Conservation (phyloP, 2,797 vertebrate species). For the Mareca strepera region DNA sequence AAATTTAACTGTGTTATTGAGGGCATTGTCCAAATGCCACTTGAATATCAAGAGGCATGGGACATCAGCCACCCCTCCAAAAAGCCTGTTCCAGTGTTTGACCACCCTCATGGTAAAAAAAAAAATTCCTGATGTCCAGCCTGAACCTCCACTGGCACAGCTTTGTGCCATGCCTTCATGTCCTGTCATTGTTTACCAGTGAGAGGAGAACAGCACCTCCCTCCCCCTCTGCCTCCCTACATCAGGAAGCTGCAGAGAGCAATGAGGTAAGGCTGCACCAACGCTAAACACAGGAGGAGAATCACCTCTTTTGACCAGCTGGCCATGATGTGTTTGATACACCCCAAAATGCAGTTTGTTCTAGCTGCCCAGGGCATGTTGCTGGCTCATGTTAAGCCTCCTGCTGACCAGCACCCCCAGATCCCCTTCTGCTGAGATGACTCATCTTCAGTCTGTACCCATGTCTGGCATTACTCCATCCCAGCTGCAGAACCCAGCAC, state of each 20-base stretch:
- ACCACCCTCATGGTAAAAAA: not conserved
- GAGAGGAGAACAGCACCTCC: no score
- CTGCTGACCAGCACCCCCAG: not conserved
- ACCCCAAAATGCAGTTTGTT: not conserved
- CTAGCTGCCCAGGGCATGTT: not conserved
- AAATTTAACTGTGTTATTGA: not conserved
- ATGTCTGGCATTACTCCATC: not conserved
- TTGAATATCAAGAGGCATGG: not conserved
- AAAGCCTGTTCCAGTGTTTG: not conserved
- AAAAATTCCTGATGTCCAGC: not conserved
- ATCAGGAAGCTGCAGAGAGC: not conserved
- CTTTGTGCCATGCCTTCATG: no score
- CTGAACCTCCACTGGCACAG: not conserved
- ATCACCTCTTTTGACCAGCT: not conserved
- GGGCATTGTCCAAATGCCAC: not conserved
- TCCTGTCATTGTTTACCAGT: not conserved
- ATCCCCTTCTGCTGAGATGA: not conserved
- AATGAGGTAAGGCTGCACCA: not conserved
- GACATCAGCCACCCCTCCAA: not conserved
- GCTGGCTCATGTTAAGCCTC: not conserved
- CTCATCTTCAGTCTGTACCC: not conserved
- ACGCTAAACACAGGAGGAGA: not conserved
- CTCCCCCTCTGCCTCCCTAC: not conserved
- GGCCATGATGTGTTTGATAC: not conserved
- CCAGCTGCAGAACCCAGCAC: not conserved